Base-by-base conservation (phyloP, 2,797 vertebrate species). In the Tapera naevia region DNA sequence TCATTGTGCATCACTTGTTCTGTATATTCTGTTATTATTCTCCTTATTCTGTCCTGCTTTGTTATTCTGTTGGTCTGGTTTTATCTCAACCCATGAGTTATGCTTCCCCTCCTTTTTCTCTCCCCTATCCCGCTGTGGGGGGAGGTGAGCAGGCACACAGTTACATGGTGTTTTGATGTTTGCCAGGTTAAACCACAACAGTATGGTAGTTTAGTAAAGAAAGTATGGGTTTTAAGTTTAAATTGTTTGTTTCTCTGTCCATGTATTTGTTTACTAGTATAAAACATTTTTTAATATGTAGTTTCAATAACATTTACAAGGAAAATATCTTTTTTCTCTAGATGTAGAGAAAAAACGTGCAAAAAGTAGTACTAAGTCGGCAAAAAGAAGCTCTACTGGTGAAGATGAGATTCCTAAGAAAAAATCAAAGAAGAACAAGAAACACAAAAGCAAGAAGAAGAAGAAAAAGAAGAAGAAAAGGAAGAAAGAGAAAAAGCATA, bases 381-480 rank as follows among this genome's bases (percentile, higher is more conserved):
- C 97, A 70, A 98, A 98, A 95, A 97, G 94, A 98, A 98, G 98
- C 96, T 97, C 97, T 70, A 97, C 97, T 97, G 98, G 97, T 93
- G 97, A 99, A 94, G 97, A 96, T 97, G 98, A 98, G 97, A 96
- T 97, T 92, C 97, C 98, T 91, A 97, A 88, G 84, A 97, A 98
- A 90, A 99, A 99, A 97, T 98, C 98, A 48, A 99, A 99, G 97
- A 99, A 99, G 93, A 98, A 99, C 96, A 99, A 99, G 97, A 99
- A 98, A 89, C 99, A 99, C 93, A 98, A 98, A 97, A 99, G 98
- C 94, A 99, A 99, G 97, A 99, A 98, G 95, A 99, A 98, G 96
- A 99, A 98, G 97, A 98, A 97, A 97, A 98, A 97, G 96, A 99
- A 98, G 98, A 98, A 98, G 87, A 98, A 96, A 98, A 98, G 98